Percentiles rank a stretch among this genome's conserved stretches.
Conservation (phyloP, 2,888 invertebrate species). For the Lepidonotus clava region DNA sequence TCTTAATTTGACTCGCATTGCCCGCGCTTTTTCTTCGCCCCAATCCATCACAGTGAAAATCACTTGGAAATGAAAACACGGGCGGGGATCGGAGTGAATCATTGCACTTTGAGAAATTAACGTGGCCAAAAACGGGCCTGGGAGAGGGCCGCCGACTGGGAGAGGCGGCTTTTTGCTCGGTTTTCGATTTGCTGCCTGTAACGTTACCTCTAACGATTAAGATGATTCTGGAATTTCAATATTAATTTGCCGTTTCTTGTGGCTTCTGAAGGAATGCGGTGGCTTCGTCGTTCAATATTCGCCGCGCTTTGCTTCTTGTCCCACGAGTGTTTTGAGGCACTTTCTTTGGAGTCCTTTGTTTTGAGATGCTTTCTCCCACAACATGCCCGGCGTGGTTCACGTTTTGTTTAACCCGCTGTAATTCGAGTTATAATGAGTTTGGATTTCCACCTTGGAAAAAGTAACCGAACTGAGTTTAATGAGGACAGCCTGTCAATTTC, state of each 20-base stretch:
- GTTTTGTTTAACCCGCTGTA: too few species aligned
- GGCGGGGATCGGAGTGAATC: slow-evolving; percentile 18
- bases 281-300: background rate
- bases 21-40: background rate
- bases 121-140: background rate
- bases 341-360: too few species aligned
- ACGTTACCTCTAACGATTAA: background rate
- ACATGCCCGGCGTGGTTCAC: too few species aligned
- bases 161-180: too few species aligned
- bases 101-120: slow-evolving; percentile 10
- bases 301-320: too few species aligned
- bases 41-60: slow-evolving; percentile 7
- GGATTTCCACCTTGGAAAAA: too few species aligned
- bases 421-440: too few species aligned
- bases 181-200: background rate
- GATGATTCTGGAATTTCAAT: background rate
- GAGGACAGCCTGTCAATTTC: too few species aligned
- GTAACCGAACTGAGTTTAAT: too few species aligned
- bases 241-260: background rate
- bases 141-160: too few species aligned
- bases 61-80: slow-evolving; percentile 28
- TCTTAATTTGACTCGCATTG: slow-evolving; percentile 31
- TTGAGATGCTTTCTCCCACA: too few species aligned
- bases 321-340: too few species aligned
- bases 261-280: background rate